phyloP scores from a whole-genome alignment of 2,113 vertebrate species.

The Perca fluviatilis region DNA sequence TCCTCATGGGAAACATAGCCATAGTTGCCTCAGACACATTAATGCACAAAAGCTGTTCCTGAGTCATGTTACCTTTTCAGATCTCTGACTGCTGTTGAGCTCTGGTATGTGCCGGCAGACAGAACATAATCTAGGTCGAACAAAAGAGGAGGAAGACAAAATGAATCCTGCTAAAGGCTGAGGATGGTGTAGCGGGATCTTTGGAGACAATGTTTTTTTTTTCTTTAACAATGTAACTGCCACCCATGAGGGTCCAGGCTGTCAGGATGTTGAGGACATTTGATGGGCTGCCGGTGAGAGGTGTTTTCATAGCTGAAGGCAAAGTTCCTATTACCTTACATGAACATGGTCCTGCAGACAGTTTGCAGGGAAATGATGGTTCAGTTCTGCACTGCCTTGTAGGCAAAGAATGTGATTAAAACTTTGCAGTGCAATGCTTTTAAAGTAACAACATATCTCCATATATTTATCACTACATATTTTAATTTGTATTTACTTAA shows the following conservation, averaged over 20 bases:
- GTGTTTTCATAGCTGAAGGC: constrained; percentile 48
- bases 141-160: constrained; percentile 30
- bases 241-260: constrained; percentile 33
- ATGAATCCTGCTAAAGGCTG: constrained; percentile 32
- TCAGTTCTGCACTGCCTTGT: background rate
- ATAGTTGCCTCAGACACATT: background rate
- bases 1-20: background rate
- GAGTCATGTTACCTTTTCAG: constrained; percentile 31
- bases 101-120: constrained; percentile 44
- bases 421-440: background rate
- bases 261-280: constrained; percentile 34
- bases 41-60: constrained; percentile 11
- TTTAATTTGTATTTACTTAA: background rate
- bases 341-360: constrained; percentile 31
- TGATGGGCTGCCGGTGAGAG: constrained; percentile 45
- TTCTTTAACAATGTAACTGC: constrained; percentile 33
- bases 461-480: background rate
- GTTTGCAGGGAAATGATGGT: constrained; percentile 2
- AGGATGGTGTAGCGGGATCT: constrained; percentile 17
- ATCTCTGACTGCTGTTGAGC: constrained; percentile 12
- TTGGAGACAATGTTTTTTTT: constrained; percentile 21
- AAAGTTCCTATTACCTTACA: constrained; percentile 50
- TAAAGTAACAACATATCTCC: background rate
- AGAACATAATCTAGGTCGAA: constrained; percentile 54
- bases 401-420: background rate